phyloP scores from a whole-genome alignment of 2,113 vertebrate species.

The Eolophus roseicapilla region DNA sequence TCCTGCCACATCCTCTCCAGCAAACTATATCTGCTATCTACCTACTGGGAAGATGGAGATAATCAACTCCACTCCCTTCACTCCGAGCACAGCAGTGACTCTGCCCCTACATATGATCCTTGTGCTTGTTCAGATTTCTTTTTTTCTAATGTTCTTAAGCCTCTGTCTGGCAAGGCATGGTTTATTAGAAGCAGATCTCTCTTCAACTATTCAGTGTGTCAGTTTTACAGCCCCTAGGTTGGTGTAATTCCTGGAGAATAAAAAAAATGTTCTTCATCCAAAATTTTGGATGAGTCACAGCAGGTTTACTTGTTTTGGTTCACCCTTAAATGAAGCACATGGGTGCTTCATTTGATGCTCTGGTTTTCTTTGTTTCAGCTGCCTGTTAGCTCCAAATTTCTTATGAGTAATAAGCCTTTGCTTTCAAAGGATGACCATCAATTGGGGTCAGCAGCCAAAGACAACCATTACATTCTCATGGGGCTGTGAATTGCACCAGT shows the following conservation, averaged over 20 bases:
- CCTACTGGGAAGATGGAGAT: slow-evolving; percentile 10
- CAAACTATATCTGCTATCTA: background rate
- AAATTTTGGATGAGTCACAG: background rate
- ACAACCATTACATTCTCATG: background rate
- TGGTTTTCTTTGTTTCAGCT: background rate
- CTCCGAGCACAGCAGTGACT: background rate
- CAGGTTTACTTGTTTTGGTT: background rate
- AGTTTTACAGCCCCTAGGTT: slow-evolving; percentile 1
- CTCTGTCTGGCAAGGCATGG: background rate
- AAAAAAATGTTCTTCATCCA: background rate
- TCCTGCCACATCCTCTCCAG: slow-evolving; percentile 34
- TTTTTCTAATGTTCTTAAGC: background rate
- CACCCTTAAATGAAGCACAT: background rate
- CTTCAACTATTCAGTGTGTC: background rate
- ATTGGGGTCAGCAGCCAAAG: background rate
- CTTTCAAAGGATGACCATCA: background rate
- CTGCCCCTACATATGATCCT: background rate
- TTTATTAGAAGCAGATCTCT: slow-evolving; percentile 16
- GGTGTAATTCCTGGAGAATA: background rate
- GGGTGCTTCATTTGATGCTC: background rate
- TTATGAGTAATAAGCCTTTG: background rate
- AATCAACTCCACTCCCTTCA: background rate
- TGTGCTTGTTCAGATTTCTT: background rate
- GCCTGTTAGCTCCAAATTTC: background rate
- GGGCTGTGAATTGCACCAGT: background rate